Conservation (phyloP, 2,888 invertebrate genomes). For the Oscheius sp. region DNA sequence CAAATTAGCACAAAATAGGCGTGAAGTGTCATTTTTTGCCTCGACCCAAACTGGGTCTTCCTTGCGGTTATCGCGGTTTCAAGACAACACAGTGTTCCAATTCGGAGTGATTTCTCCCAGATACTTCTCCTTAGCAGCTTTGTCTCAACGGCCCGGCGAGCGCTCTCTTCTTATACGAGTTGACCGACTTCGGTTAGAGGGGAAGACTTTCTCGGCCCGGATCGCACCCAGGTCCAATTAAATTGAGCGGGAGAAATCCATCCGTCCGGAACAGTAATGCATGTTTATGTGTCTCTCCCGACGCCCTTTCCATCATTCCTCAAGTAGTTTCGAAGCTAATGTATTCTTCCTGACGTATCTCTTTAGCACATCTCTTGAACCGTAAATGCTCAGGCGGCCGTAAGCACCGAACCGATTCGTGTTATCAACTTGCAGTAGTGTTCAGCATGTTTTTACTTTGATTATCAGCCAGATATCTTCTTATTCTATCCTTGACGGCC, state of each 20-base stretch:
- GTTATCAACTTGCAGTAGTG: too few relatives aligned
- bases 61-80: slow-evolving; percentile 21
- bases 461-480: not conserved
- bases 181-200: slow-evolving; percentile 27
- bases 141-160: not conserved
- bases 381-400: not conserved
- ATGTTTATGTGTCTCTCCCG: slow-evolving; percentile 5
- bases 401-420: too few relatives aligned
- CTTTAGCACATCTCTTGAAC: not conserved
- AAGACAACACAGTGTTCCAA: slow-evolving; percentile 1
- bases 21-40: slow-evolving; percentile 19
- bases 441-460: too few relatives aligned
- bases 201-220: slow-evolving; percentile 17
- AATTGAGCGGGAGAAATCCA: not conserved
- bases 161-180: slow-evolving; percentile 32
- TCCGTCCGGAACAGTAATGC: not conserved
- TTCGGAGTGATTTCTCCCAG: slow-evolving; percentile 30
- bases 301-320: not conserved
- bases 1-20: slow-evolving; percentile 23
- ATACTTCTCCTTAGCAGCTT: slow-evolving; percentile 23
- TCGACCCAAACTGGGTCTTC: slow-evolving; percentile 24
- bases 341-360: not conserved
- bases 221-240: slow-evolving; percentile 29
- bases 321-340: not conserved
- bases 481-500: too few relatives aligned